Base-by-base conservation (phyloP, 2,113 vertebrate genomes). In the Chloropsis cyanopogon region DNA sequence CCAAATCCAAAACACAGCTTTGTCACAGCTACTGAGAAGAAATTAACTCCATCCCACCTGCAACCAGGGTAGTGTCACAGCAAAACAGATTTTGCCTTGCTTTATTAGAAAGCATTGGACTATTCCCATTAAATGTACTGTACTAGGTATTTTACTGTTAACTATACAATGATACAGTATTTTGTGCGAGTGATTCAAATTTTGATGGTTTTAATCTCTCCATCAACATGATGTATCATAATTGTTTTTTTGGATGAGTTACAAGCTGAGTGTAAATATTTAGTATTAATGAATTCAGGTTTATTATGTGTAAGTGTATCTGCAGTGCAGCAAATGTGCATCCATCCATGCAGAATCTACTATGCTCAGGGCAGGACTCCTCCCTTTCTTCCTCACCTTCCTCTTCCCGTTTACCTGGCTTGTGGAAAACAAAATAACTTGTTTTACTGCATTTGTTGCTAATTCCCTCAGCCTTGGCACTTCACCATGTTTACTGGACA, bases 171-270 rank as follows among this genome's bases (percentile, higher is more conserved):
- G 87, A 96, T 92, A 92, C 52, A 63, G 31, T 53, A 16, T 50
- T 35, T 31, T 76, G 68, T 84, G 46, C 63, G 72, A 96, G 72
- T 66, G 75, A 68, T 93, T 76, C 91, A 83, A 89, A 79, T 95
- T 96, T 96, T 84, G 46, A 73, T 83, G 72, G 71, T 64, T 90
- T 92, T 46, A 60, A 86, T 87, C 46, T 93, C 49, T 83, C 80
- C 35, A 3, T 86, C 97, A 97, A 90, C 76, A 80, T 93, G 95
- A 97, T 96, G 86, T 86, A 83, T 82, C 71, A 29, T 97, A 98
- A 97, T 97, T 95, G 96, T 93, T 90, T 95, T 97, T 88, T 97
- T 97, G 97, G 97, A 96, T 46, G 37, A 80, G 91, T 96, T 97
- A 95, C 97, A 97, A 95, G 92, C 72, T 60, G 28, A 94, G 66